phyloP scores from a whole-genome alignment of 2,888 invertebrate species.

The Scaptomyza flava region DNA sequence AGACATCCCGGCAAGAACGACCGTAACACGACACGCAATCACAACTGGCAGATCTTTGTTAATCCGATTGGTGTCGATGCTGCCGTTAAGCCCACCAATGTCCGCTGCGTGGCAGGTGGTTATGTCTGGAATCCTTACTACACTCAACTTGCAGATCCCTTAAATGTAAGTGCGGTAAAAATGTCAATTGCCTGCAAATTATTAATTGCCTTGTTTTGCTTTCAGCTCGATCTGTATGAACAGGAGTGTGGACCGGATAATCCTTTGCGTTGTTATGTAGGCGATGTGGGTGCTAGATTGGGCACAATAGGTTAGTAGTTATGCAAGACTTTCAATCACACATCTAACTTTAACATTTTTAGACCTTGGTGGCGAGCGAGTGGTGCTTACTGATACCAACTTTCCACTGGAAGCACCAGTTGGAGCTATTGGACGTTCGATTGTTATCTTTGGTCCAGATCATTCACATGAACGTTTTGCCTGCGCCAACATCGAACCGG shows the following conservation, averaged over 20 bases:
- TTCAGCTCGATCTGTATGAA: slow-evolving; percentile 91
- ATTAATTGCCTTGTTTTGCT: neutral
- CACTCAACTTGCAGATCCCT: slow-evolving; percentile 94
- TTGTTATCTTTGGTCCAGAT: slow-evolving; percentile 93
- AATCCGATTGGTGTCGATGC: slow-evolving; percentile 97
- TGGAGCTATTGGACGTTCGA: slow-evolving; percentile 92
- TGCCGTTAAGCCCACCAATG: slow-evolving; percentile 90
- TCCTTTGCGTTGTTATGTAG: slow-evolving; percentile 95
- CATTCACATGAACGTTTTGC: slow-evolving; percentile 90
- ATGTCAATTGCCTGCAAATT: too few species aligned
- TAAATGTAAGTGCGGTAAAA: slow-evolving; percentile 88
- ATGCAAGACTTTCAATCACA: rapidly evolving
- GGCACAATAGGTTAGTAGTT: slow-evolving; percentile 89
- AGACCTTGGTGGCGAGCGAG: slow-evolving; percentile 91
- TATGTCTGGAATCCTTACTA: slow-evolving; percentile 96
- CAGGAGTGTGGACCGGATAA: slow-evolving; percentile 95
- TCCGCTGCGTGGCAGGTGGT: slow-evolving; percentile 95
- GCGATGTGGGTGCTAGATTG: slow-evolving; percentile 93
- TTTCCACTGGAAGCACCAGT: slow-evolving; percentile 92
- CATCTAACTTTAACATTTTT: rapidly evolving
- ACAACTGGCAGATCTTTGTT: slow-evolving; percentile 96
- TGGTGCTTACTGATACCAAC: slow-evolving; percentile 93
- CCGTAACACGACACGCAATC: slow-evolving; percentile 92
- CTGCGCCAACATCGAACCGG: slow-evolving; percentile 96
- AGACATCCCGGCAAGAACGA: slow-evolving; percentile 94